A percentile compares a stretch with the other conserved stretches of the same genome.
Conservation (phyloP, 1,140 invertebrate species). For the Kradibia gibbosae region DNA sequence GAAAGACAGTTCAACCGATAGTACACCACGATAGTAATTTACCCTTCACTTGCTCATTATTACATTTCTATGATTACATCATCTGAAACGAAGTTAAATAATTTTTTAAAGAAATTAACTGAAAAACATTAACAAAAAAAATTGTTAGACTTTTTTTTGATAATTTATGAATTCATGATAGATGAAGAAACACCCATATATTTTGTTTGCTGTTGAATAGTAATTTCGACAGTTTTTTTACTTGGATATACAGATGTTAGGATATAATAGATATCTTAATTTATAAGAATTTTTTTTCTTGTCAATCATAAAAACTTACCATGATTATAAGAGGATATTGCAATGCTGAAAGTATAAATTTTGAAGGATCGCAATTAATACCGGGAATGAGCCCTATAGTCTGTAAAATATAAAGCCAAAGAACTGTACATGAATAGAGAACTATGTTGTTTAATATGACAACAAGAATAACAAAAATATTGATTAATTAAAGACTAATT, state of each 20-base stretch:
- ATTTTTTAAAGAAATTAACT: too few species aligned
- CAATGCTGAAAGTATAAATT: not conserved
- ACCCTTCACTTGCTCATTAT: too few species aligned
- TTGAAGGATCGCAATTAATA: not conserved
- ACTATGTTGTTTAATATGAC: too few species aligned
- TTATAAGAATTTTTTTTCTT: not conserved
- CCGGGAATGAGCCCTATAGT: too few species aligned
- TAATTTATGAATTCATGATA: not conserved
- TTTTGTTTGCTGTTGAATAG: not conserved
- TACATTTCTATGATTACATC: too few species aligned
- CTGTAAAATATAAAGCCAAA: too few species aligned
- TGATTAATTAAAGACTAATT: too few species aligned
- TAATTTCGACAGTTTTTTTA: slow-evolving; percentile 10
- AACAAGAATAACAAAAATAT: too few species aligned
- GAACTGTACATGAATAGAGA: too few species aligned
- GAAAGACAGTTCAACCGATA: too few species aligned
- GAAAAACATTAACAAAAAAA: not conserved
- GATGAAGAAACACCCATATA: not conserved
- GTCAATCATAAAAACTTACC: not conserved
- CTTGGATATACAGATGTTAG: not conserved
- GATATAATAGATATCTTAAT: not conserved
- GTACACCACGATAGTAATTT: too few species aligned
- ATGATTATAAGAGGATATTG: slow-evolving; percentile 1
- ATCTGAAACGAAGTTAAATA: too few species aligned
- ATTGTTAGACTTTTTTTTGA: not conserved